Conservation (phyloP, 1,140 invertebrate species). For the Battus philenor region DNA sequence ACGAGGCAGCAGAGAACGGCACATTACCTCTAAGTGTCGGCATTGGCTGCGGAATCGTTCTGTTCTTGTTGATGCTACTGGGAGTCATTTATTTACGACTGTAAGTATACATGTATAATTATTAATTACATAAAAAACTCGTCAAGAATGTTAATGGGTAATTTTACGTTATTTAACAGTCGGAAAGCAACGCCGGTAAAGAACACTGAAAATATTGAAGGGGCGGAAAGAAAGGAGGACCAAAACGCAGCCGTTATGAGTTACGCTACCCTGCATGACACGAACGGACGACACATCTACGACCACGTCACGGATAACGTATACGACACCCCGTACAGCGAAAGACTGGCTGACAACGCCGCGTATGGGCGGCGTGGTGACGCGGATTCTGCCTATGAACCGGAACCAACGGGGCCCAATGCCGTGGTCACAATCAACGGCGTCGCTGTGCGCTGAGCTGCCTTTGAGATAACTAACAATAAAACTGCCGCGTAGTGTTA, state of each 20-base stretch:
- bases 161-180: slow-evolving; percentile 50
- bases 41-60: slow-evolving; percentile 85
- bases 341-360: slow-evolving; percentile 62
- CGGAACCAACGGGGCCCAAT: slow-evolving; percentile 51
- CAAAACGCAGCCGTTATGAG: slow-evolving; percentile 91
- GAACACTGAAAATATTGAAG: slow-evolving; percentile 91
- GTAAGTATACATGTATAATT: slow-evolving; percentile 75
- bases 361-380: slow-evolving; percentile 67
- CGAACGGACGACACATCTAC: slow-evolving; percentile 81
- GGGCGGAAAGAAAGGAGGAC: slow-evolving; percentile 88
- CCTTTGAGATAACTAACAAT: not conserved
- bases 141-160: too few species aligned
- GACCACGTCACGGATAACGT: slow-evolving; percentile 86
- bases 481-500: slow-evolving; percentile 5
- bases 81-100: slow-evolving; percentile 85
- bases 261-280: slow-evolving; percentile 86
- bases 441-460: slow-evolving; percentile 63
- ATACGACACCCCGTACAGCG: slow-evolving; percentile 82
- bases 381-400: slow-evolving; percentile 76
- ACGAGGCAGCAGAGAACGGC: slow-evolving; percentile 82
- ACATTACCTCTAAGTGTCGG: slow-evolving; percentile 87
- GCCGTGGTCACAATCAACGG: slow-evolving; percentile 72
- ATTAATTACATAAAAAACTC: too few species aligned
- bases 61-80: slow-evolving; percentile 84
- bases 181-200: slow-evolving; percentile 90